phyloP scores from a whole-genome alignment of 1,140 invertebrate species.

The Lepidotrigona ventralis region DNA sequence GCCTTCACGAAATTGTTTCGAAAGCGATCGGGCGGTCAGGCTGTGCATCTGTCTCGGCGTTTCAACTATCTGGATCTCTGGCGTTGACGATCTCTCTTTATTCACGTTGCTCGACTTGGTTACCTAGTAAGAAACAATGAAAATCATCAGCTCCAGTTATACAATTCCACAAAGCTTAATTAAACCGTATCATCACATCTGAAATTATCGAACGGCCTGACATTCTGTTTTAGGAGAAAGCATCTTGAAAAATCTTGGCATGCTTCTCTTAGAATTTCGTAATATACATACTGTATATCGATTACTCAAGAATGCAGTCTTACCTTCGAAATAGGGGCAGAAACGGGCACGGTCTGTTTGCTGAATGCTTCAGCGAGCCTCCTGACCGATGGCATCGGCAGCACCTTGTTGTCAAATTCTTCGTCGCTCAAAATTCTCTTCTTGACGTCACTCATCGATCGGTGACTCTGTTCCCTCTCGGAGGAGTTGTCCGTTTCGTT shows the following conservation, averaged over 20 bases:
- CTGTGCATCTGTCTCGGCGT: constrained; percentile 86
- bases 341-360: constrained; percentile 48
- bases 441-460: constrained; percentile 39
- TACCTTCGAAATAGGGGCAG: constrained; percentile 48
- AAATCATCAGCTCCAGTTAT: not conserved
- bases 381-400: constrained; percentile 74
- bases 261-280: not conserved
- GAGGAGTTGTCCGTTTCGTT: constrained; percentile 18
- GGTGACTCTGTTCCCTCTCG: constrained; percentile 20
- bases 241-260: not conserved
- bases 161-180: too few species aligned
- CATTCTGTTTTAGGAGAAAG: not conserved
- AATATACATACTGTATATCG: not conserved
- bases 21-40: constrained; percentile 89
- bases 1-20: constrained; percentile 87
- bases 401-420: constrained; percentile 39
- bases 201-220: not conserved
- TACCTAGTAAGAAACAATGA: constrained; percentile 46
- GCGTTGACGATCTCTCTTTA: constrained; percentile 71
- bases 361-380: constrained; percentile 72
- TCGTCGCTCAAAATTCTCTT: constrained; percentile 42
- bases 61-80: constrained; percentile 73
- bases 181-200: not conserved
- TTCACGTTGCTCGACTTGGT: constrained; percentile 36
- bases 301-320: not conserved